Evolutionary conservation across 2,797 vertebrate species (phyloP), one percentile per base, ranked within the genome.

Genomic region (Rhinoraja longicauda): DNA sequence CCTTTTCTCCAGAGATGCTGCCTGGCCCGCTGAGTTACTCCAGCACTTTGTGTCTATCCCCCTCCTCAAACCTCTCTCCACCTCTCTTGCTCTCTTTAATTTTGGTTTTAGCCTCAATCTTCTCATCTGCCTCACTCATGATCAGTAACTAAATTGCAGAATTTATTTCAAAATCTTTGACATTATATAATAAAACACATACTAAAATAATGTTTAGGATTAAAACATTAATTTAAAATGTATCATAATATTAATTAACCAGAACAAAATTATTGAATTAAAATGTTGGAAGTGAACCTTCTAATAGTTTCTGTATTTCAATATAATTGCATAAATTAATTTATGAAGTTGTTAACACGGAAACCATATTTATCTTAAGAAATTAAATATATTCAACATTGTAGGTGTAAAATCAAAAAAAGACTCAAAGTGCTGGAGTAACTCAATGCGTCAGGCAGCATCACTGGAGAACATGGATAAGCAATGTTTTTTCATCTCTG

Each of bases 371-470:
- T 24, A 21, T 90, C 32, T 90, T 90, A 90, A 12, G 21, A 70
- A 90, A 90, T n/a, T 62, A 57, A 86, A 86, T 86, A n/a, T 57
- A n/a, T 62, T 86, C 2, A 62, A 86, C 57, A 62, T n/a, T 21
- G 57, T 26, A 82, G 53, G 21, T 26, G 2, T 82, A 57, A 82
- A 82, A 82, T 32, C n/a, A n/a, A n/a, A 39, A 39, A 39, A 39
- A 39, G 39, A 39, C 39, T 39, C 45, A 45, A 45, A 45, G 45
- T 45, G 45, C 45, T 45, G 45, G 45, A 45, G 45, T 45, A 45
- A 45, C 45, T 45, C 45, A 45, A 45, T 45, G 45, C 45, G 45
- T 45, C 45, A 45, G 45, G 45, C 45, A 45, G 2, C 45, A 45
- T 45, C 45, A 45, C 45, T 45, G 45, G 2, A 45, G 45, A 45